Conservation (phyloP, 2,113 vertebrate genomes). For the Lycaon pictus region DNA sequence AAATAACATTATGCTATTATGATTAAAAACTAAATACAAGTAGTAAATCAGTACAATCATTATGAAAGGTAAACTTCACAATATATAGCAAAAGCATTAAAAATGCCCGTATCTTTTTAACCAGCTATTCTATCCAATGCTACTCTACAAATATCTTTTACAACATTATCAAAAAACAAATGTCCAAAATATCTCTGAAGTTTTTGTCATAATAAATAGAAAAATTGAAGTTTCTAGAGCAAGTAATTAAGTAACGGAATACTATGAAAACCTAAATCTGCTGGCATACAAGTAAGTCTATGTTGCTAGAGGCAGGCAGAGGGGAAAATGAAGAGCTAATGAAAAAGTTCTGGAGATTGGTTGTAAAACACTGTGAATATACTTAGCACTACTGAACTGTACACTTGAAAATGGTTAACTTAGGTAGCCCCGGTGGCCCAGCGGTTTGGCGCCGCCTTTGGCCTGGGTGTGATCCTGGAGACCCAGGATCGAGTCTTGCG, state of each 20-base stretch:
- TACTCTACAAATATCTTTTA: neutral
- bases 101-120: neutral
- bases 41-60: neutral
- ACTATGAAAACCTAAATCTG: neutral
- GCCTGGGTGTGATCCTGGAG: too few relatives aligned
- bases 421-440: too few relatives aligned
- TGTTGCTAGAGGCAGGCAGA: neutral
- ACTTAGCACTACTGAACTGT: neutral
- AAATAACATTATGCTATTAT: neutral
- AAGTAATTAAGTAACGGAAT: neutral
- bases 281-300: neutral
- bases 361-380: neutral
- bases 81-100: neutral
- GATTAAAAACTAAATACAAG: neutral
- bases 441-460: too few relatives aligned
- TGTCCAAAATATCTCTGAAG: neutral
- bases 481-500: neutral
- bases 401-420: neutral
- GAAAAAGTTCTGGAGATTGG: neutral
- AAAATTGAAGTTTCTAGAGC: neutral
- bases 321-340: neutral
- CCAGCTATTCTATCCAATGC: neutral
- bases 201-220: constrained; percentile 6
- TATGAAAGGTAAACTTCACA: neutral
- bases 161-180: neutral